Evolutionary conservation across 2,888 invertebrate species (phyloP), one percentile per base, ranked within the genome.

Genomic region (Diarsia rubi): DNA sequence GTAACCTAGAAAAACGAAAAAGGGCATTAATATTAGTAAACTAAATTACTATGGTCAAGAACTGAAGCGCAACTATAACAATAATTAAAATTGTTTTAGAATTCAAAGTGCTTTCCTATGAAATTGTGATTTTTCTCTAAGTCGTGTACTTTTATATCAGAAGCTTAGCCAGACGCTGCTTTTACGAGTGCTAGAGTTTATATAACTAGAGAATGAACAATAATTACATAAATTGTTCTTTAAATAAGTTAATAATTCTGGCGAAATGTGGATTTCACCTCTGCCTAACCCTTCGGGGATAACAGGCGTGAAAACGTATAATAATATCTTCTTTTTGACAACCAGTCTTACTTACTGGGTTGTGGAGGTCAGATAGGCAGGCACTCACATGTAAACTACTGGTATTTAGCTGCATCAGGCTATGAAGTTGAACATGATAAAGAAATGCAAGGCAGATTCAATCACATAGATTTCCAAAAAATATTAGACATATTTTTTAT

Each of bases 101-200:
- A 84, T 82, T 82, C 57, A 82, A 75, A 73, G 86, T 81, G 87
- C 81, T 78, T 76, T 31, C 27, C 81, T 83, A 83, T 77, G 52
- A 78, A 76, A 79, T 81, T 65, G 87, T 83, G 83, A 72, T 78
- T 70, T 78, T 74, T 72, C 57, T 84, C 84, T 84, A 82, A 79
- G 45, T 76, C 21, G 82, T 86, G 82, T 76, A 69, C 12, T 73
- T 84, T 84, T 74, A 75, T 84, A 79, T 73, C 76, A 81, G 81
- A 81, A 85, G 87, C 86, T 78, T 79, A 82, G 70, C 85, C 85
- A 69, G 82, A 74, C 47, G 68, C 82, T 72, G 86, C 85, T 71
- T 78, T 70, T 24, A 78, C 31, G 21, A 52, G 49, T 69, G 64
- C 24, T 12, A n/a, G 37, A 65, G 71, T 65, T 77, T 72, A 76